phyloP scores from a whole-genome alignment of 2,113 vertebrate genomes.

The Ondatra zibethicus region DNA sequence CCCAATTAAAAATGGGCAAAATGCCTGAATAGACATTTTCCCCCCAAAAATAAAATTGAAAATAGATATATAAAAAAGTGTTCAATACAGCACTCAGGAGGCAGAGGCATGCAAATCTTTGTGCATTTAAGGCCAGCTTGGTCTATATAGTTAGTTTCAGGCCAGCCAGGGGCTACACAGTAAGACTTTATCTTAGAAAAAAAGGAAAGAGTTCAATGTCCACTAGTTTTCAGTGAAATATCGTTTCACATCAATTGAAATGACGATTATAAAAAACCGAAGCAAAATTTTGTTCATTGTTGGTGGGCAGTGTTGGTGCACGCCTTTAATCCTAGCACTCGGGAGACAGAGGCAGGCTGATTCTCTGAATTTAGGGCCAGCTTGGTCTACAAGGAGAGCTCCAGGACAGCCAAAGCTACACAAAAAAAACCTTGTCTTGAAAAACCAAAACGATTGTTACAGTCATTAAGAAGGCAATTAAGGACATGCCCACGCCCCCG shows the following conservation, averaged over 20 bases:
- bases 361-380: not conserved
- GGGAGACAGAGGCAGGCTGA: not conserved
- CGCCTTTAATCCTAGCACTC: not conserved
- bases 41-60: not conserved
- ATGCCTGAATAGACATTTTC: not conserved
- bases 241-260: not conserved
- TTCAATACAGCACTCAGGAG: not conserved
- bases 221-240: not conserved
- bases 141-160: not conserved
- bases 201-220: not conserved
- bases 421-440: not conserved
- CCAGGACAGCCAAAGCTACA: not conserved
- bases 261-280: not conserved
- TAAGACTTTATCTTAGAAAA: not conserved
- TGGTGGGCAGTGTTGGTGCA: not conserved
- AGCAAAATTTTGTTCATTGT: not conserved
- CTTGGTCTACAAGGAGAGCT: not conserved
- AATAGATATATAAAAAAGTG: not conserved
- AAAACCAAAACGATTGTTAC: not conserved
- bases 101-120: not conserved
- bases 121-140: not conserved
- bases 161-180: not conserved
- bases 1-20: not conserved
- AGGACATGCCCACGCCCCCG: fast-evolving
- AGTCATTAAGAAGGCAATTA: not conserved